Conservation (phyloP, 2,113 vertebrate genomes). For the Dryoscopus gambensis region DNA sequence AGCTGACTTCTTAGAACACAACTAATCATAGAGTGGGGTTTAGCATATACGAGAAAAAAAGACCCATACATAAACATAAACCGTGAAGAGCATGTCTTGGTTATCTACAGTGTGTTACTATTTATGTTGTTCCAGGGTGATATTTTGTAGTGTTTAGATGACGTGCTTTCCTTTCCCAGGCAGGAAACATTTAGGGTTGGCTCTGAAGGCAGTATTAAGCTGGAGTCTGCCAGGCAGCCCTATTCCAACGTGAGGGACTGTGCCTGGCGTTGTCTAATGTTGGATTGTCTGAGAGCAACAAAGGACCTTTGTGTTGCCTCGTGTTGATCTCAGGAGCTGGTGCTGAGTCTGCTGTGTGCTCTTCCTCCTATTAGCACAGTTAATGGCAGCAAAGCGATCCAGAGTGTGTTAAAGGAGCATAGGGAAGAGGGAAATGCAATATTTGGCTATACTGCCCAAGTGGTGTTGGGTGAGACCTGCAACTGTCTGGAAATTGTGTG, state of each 20-base stretch:
- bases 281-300: background rate
- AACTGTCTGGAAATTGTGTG: background rate
- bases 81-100: background rate
- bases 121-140: background rate
- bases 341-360: background rate
- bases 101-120: background rate
- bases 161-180: background rate
- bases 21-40: background rate
- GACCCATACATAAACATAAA: background rate
- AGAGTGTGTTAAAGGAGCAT: background rate
- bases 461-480: background rate
- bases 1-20: background rate
- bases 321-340: background rate
- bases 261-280: background rate
- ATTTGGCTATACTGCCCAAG: background rate
- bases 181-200: background rate
- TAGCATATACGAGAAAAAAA: background rate
- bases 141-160: background rate
- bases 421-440: background rate
- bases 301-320: background rate
- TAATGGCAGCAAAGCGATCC: background rate
- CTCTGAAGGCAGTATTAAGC: accelerated
- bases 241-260: background rate
- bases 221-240: background rate
- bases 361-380: background rate